A percentile compares a stretch with the other conserved stretches of the same genome.
phyloP scores from a whole-genome alignment of 2,888 invertebrate species.

The Torymus auratus region DNA sequence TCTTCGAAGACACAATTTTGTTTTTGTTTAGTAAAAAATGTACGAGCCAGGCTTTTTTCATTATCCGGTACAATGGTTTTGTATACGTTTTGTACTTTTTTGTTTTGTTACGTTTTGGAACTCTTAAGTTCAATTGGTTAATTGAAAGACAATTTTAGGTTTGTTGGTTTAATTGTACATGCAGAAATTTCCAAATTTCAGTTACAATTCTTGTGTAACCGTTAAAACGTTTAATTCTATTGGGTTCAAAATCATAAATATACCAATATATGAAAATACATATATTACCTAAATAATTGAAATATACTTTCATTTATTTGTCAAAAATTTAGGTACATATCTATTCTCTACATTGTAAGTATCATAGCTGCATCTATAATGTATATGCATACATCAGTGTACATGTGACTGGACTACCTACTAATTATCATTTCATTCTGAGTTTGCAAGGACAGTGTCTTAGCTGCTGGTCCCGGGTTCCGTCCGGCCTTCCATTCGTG shows the following conservation, averaged over 20 bases:
- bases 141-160: no score
- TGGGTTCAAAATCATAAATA: no score
- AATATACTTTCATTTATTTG: no score
- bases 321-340: no score
- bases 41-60: conserved; percentile 23
- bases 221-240: no score
- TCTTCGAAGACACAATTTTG: conserved; percentile 27
- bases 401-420: conserved; percentile 16
- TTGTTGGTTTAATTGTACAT: no score
- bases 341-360: no score
- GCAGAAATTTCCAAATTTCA: no score
- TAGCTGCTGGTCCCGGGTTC: conserved; percentile 47
- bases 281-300: no score
- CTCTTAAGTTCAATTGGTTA: background rate
- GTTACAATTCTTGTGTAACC: no score
- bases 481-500: conserved; percentile 15
- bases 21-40: conserved; percentile 45
- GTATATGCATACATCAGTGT: background rate
- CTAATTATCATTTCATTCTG: conserved; percentile 40
- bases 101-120: conserved; percentile 2
- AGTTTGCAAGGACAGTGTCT: conserved; percentile 47
- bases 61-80: conserved; percentile 9
- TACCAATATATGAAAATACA: no score
- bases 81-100: background rate
- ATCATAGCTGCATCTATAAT: background rate